Base-by-base conservation (phyloP, 1,140 invertebrate genomes). In the Dendroctonus ponderosae region DNA sequence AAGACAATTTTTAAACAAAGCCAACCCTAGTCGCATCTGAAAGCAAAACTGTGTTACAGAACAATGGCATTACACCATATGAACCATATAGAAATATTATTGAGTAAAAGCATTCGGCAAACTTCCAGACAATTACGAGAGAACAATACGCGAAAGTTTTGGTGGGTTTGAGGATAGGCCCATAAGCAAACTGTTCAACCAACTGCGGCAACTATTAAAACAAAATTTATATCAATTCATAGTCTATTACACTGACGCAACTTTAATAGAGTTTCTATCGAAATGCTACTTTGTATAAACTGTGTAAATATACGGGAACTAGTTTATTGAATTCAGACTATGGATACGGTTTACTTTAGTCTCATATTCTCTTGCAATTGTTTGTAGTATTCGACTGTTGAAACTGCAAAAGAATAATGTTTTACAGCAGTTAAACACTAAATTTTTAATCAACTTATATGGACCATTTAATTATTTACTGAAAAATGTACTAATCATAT, bases 221-320 rank as follows among this genome's bases (percentile, higher is more conserved):
- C 58, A 61, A 61, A 61, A 61, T 61, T 61, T 61, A 61, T 61
- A 50, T 61, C 58, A 50, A 50, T 61, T 50, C 44, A 37, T 61
- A 61, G 39, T 61, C 58, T 61, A 61, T 61, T 61, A 61, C 48
- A 50, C 48, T 9, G 41, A 49, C 44, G 58, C 48, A 61, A 61
- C 58, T 61, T 61, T 61, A 61, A 61, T 61, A 61, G 58, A 61
- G 58, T 61, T 61, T 26, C 44, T 61, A 50, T 61, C 58, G 58
- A 50, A 61, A 61, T 40, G 46, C n/a, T 38, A 61, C 48, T 61
- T 61, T 46, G 42, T 9, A 43, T 61, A 56, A 38, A 56, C 53
- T 9, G 14, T 56, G 53, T 56, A 61, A 61, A 61, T 61, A 61
- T 61, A 49, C 58, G 44, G 48, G n/a, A 42, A 38, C 37, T 9